phyloP scores from a whole-genome alignment of 2,888 invertebrate species.

The Mycalesis mineus region DNA sequence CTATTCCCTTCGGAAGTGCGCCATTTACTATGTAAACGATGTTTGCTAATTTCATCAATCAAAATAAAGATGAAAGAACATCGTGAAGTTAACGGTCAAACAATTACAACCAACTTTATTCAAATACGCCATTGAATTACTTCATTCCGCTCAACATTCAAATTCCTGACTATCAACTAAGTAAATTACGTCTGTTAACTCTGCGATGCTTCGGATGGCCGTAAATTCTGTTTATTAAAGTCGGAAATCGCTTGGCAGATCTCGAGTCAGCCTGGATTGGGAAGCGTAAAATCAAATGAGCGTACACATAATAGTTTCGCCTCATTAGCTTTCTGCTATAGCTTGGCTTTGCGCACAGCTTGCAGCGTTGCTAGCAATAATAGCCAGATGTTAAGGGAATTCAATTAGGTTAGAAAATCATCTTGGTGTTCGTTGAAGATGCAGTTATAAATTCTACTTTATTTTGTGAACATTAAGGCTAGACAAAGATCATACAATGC shows the following conservation, averaged over 20 bases:
- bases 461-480: no score
- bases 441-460: no score
- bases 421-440: no score
- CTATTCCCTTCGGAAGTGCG: no score
- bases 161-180: conserved; percentile 50
- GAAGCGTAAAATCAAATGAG: conserved; percentile 63
- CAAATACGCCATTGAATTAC: conserved; percentile 21
- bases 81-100: no score
- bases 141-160: conserved; percentile 33
- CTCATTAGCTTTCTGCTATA: conserved; percentile 51
- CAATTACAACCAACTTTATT: no score
- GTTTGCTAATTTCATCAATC: no score
- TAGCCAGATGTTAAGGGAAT: neutral
- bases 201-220: conserved; percentile 44
- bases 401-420: neutral
- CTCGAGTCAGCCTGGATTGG: conserved; percentile 44
- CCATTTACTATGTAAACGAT: no score
- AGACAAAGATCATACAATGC: no score
- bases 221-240: conserved; percentile 36
- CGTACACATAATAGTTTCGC: conserved; percentile 52
- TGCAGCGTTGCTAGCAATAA: neutral
- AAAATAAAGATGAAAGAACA: no score
- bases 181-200: conserved; percentile 52
- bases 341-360: conserved; percentile 27
- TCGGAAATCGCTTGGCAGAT: conserved; percentile 46